These are phyloP conservation scores for Penaeus monodon DNA, from an alignment of 2,888 invertebrate genomes.

Conservation along the genomic window DNA sequence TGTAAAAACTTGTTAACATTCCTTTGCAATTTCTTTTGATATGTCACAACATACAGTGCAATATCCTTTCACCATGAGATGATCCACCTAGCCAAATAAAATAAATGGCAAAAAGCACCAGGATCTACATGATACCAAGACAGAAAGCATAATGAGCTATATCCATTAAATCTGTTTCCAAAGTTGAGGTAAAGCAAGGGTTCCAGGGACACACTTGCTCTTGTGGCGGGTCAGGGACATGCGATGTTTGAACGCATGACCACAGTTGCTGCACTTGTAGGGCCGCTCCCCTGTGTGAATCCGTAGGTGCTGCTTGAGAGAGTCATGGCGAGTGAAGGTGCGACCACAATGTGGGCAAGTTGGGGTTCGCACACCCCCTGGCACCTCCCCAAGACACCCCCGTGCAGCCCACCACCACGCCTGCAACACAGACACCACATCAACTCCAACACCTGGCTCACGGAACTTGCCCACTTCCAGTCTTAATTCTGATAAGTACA, in stretches of 20 bases:
- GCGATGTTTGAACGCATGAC: conserved; percentile 45
- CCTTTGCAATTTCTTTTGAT: no score
- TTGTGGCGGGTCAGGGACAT: conserved; percentile 50
- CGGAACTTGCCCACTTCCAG: conserved; percentile 10
- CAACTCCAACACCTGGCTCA: conserved; percentile 37
- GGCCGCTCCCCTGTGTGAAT: conserved; percentile 56
- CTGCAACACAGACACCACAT: conserved; percentile 56
- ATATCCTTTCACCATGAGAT: no score
- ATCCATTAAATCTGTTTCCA: conserved; percentile 28
- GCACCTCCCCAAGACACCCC: conserved; percentile 34
- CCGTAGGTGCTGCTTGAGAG: conserved; percentile 57
- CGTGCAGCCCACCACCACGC: conserved; percentile 48
- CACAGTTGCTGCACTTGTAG: conserved; percentile 49
- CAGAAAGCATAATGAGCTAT: neutral
- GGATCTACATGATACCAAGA: conserved; percentile 7
- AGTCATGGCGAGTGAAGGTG: conserved; percentile 53
- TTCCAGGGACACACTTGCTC: conserved; percentile 34
- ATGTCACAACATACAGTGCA: no score
- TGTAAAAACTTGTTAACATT: no score
- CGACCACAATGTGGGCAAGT: conserved; percentile 55
- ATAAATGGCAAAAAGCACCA: conserved; percentile 15
- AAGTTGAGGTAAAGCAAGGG: conserved; percentile 3
- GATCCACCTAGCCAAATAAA: neutral
- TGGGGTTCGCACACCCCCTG: conserved; percentile 29
- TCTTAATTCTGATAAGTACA: neutral